Base-by-base conservation (phyloP, 2,797 vertebrate species). In the Pelodytes ibericus region DNA sequence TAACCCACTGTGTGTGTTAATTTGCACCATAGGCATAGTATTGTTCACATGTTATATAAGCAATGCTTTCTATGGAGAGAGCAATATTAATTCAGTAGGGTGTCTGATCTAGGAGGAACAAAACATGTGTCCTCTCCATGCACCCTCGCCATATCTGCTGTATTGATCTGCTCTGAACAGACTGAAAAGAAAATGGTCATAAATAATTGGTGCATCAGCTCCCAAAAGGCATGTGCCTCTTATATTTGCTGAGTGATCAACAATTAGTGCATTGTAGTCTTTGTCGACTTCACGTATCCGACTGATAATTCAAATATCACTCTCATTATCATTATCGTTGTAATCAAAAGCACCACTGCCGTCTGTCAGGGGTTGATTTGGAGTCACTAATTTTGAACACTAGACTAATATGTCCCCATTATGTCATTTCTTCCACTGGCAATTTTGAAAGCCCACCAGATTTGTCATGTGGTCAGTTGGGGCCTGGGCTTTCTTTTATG, bases 261-360 rank as follows among this genome's bases (percentile, higher is more conserved):
- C 49, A 53, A 53, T 53, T 53, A 7, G n/a, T 7, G 24, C 49
- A 53, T 53, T 53, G 49, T 53, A 7, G 20, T 53, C 49, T 22
- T 53, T 53, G 49, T 53, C 49, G 8, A 24, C 22, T 53, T 53
- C 3, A 13, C 49, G 20, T 53, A 22, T 53, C 49, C 49, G 11
- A 53, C 6, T 22, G 49, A 53, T 53, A 53, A 53, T 53, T 53
- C 49, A 53, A 53, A 53, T 53, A 53, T 53, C 49, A 53, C 49
- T 20, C n/a, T 20, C 8, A 24, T 20, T 53, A 2, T 53, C n/a
- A 24, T 16, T 20, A 24, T 53, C 49, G 24, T 53, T 53, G 6
- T 24, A n/a, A 53, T 53, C 49, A 53, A 53, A 53, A 53, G 16
- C 16, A 53, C 11, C 49, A 53, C 22, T 53, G 16, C 6, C 0